These are phyloP conservation scores for Dasypogon diadema DNA, from an alignment of 2,888 invertebrate genomes.

Conservation along the genomic window DNA sequence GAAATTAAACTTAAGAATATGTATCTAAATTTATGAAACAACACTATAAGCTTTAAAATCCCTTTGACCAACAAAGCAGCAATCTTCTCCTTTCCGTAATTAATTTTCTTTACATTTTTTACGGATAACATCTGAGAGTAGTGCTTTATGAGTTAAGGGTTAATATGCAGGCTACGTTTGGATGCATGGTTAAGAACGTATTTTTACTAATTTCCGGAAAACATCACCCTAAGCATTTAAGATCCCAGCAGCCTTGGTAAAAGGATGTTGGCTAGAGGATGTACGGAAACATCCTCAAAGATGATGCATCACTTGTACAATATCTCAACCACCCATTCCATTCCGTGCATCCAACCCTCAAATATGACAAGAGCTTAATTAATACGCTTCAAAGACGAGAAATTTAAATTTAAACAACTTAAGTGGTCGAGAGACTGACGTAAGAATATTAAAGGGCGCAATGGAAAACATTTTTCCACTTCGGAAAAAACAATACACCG, in stretches of 20 bases:
- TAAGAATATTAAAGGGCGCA: conserved; percentile 9
- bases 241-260: background rate
- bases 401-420: background rate
- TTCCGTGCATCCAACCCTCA: background rate
- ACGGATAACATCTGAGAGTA: background rate
- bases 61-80: background rate
- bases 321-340: conserved; percentile 9
- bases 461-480: background rate
- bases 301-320: background rate
- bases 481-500: background rate
- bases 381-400: conserved; percentile 12
- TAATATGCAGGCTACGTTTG: conserved; percentile 2
- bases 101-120: background rate
- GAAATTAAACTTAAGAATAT: too few relatives aligned
- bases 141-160: conserved; percentile 3
- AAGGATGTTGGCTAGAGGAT: background rate
- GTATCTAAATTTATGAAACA: too few relatives aligned
- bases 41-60: background rate
- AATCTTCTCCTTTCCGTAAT: background rate
- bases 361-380: conserved; percentile 22
- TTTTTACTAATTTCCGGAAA: conserved; percentile 62
- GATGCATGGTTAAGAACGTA: conserved; percentile 10
- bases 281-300: conserved; percentile 9
- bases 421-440: conserved; percentile 24
- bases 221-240: conserved; percentile 53